phyloP scores from a whole-genome alignment of 2,113 vertebrate species.

The Carassius auratus region DNA sequence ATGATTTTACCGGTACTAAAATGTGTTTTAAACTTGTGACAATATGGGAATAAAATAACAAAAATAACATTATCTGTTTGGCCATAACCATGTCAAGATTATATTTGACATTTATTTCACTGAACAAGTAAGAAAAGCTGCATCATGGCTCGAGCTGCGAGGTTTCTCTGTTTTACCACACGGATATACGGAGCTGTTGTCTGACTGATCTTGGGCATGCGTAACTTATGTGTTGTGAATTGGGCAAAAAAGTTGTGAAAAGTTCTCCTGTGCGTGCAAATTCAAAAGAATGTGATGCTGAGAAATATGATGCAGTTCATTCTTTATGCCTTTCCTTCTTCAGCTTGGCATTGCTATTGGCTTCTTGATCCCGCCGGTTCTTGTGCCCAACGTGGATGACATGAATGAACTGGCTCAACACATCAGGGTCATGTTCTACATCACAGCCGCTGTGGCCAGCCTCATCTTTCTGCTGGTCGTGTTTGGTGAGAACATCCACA shows the following conservation, averaged over 20 bases:
- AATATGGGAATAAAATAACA: no score
- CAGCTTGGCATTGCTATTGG: constrained; percentile 93
- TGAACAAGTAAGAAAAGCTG: background rate
- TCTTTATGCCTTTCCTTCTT: constrained; percentile 43
- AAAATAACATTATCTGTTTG: no score
- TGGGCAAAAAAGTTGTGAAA: background rate
- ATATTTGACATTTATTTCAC: no score
- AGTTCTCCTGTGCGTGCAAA: background rate
- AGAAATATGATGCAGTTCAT: background rate
- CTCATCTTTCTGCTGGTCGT: constrained; percentile 88
- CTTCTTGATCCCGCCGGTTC: constrained; percentile 90
- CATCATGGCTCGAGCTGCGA: background rate
- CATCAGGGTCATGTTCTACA: constrained; percentile 93
- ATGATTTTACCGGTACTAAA: no score
- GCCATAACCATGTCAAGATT: no score
- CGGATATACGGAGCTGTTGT: background rate
- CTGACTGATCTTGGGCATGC: background rate
- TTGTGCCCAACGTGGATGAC: constrained; percentile 88
- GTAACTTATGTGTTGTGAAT: background rate
- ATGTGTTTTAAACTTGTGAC: no score
- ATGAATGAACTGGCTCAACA: constrained; percentile 84
- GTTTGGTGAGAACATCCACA: constrained; percentile 79
- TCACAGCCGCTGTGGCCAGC: constrained; percentile 86
- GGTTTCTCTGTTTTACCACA: background rate
- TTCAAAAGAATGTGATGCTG: background rate